Base-by-base conservation (phyloP, 2,797 vertebrate genomes). In the Lycodopsis pacificus region DNA sequence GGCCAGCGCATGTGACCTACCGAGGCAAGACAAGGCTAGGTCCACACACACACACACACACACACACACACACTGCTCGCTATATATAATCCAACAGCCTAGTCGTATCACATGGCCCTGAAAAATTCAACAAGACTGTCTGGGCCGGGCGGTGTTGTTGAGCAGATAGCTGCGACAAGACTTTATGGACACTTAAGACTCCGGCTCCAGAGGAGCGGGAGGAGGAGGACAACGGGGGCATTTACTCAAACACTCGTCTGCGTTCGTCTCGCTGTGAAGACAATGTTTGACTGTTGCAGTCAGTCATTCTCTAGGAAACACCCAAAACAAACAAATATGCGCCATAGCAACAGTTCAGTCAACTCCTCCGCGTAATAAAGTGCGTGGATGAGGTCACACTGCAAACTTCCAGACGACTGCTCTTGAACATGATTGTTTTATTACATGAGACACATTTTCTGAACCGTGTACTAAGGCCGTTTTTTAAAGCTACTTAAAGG, bases 81-180 rank as follows among this genome's bases (percentile, higher is more conserved):
- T 65, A n/a, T 92, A 91, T 93, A 93, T 89, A 93, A 91, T 89
- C 88, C 82, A 81, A 59, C 75, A 87, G 89, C 73, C 63, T 49
- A 57, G 85, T 77, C 71, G 63, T 86, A 93, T 96, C 92, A 73
- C 91, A 93, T 93, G 82, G 70, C 92, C 84, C 74, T 95, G 79
- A 95, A 95, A 95, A 88, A 95, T 95, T 95, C 86, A 94, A 87
- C 89, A 94, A 71, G 82, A 89, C 79, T 22, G 80, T 91, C 91
- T 82, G 56, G 76, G 67, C 68, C 54, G 71, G 76, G 69, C 5
- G 2, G 61, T 17, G 71, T 72, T 59, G 64, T 72, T 63, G 62
- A 85, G 74, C 62, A 79, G 85, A 77, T 27, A 42, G 54, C 79
- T 62, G 7, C 8, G 15, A 66, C 77, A 69, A 89, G 81, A 83